These are phyloP conservation scores for Diogma glabrata DNA, from an alignment of 2,888 invertebrate species.

Conservation along the genomic window DNA sequence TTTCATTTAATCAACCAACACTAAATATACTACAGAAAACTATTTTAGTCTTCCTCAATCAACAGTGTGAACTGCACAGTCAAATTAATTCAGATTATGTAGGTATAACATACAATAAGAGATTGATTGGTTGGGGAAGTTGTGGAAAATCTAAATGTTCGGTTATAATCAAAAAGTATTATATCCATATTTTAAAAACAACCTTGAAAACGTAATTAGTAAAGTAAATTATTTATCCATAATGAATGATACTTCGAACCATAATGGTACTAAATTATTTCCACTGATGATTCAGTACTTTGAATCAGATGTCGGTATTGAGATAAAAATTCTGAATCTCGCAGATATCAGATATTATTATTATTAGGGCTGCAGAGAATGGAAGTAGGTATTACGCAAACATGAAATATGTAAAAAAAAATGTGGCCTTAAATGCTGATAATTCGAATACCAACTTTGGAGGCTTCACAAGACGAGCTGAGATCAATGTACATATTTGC, in stretches of 20 bases:
- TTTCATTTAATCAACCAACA: no score
- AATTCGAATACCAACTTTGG: constrained; percentile 22
- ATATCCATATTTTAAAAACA: no score
- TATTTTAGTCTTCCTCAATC: no score
- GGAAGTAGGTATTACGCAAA: constrained; percentile 16
- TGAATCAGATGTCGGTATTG: not conserved
- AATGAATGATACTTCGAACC: constrained; percentile 15
- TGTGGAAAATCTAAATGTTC: no score
- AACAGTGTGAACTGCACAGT: no score
- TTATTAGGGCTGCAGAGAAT: not conserved
- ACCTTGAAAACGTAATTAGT: not conserved
- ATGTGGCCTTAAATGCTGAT: constrained; percentile 19
- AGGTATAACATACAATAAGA: no score
- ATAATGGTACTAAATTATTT: constrained; percentile 19
- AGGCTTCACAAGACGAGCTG: constrained; percentile 16
- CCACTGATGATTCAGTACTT: constrained; percentile 13
- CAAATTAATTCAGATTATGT: no score
- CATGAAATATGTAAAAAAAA: constrained; percentile 19
- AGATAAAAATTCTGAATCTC: not conserved
- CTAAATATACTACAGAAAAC: no score
- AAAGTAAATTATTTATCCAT: constrained; percentile 2
- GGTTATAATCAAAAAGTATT: no score
- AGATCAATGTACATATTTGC: constrained; percentile 21
- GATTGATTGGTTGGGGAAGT: no score
- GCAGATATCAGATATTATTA: no score